phyloP scores from a whole-genome alignment of 2,797 vertebrate species.

The Girardinus metallicus region DNA sequence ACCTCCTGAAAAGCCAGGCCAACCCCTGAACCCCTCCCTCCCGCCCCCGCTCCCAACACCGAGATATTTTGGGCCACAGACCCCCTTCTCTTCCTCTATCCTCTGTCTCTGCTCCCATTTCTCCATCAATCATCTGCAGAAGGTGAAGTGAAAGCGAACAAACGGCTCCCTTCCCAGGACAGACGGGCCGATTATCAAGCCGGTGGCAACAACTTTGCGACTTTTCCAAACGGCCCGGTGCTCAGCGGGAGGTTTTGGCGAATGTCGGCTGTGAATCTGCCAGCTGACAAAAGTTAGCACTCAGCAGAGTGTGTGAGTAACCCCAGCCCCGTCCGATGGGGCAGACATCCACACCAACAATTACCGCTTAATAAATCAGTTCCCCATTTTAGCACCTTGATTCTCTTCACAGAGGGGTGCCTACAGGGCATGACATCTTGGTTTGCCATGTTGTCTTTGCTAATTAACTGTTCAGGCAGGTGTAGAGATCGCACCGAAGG shows the following conservation, averaged over 20 bases:
- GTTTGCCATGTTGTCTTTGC: constrained; percentile 43
- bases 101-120: constrained; percentile 49
- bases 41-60: constrained; percentile 61
- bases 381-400: constrained; percentile 77
- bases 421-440: constrained; percentile 48
- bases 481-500: neutral
- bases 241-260: constrained; percentile 60
- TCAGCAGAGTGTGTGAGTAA: constrained; percentile 82
- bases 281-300: constrained; percentile 85
- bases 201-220: constrained; percentile 82
- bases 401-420: constrained; percentile 48
- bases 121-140: constrained; percentile 83
- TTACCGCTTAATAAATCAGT: constrained; percentile 86
- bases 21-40: constrained; percentile 15
- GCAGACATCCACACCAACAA: constrained; percentile 83
- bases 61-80: constrained; percentile 81
- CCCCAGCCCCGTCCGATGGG: constrained; percentile 71
- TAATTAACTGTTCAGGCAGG: constrained; percentile 49
- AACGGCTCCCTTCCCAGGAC: constrained; percentile 71
- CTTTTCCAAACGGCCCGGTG: constrained; percentile 80
- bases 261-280: constrained; percentile 67
- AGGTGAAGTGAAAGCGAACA: constrained; percentile 79
- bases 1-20: constrained; percentile 24
- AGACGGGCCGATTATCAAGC: constrained; percentile 78
- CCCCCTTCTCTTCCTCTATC: constrained; percentile 40